Conservation (phyloP, 2,888 invertebrate species). For the Callosobruchus maculatus region DNA sequence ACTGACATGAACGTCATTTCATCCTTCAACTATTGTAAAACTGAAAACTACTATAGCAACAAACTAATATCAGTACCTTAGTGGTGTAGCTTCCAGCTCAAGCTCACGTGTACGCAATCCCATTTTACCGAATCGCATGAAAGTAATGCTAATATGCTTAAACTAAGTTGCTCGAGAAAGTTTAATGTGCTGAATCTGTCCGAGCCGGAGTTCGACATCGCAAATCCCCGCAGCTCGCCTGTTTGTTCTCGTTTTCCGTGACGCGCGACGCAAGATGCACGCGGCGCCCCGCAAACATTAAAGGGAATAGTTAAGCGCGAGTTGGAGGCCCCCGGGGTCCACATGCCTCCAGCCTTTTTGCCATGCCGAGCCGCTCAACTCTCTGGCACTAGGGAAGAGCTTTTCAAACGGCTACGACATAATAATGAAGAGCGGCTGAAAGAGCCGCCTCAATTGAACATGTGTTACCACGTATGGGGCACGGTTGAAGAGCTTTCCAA, state of each 20-base stretch:
- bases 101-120: no score
- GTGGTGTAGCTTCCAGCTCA: no score
- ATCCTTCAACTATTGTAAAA: no score
- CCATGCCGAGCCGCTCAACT: background rate
- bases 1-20: no score
- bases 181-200: background rate
- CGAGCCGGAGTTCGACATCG: background rate
- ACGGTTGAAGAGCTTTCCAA: background rate
- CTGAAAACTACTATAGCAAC: no score
- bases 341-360: background rate
- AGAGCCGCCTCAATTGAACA: background rate
- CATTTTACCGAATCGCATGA: background rate
- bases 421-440: background rate
- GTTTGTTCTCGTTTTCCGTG: background rate
- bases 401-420: background rate
- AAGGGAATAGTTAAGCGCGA: background rate
- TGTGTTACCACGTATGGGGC: background rate
- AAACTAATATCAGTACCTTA: no score
- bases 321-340: background rate
- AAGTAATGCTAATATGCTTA: background rate
- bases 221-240: background rate
- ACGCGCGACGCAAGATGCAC: background rate
- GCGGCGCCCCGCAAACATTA: background rate
- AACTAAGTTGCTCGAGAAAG: background rate
- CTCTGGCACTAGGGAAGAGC: background rate